A percentile compares a stretch with the other conserved stretches of the same genome.
Conservation (phyloP, 2,888 invertebrate genomes). For the Acleris holmiana region DNA sequence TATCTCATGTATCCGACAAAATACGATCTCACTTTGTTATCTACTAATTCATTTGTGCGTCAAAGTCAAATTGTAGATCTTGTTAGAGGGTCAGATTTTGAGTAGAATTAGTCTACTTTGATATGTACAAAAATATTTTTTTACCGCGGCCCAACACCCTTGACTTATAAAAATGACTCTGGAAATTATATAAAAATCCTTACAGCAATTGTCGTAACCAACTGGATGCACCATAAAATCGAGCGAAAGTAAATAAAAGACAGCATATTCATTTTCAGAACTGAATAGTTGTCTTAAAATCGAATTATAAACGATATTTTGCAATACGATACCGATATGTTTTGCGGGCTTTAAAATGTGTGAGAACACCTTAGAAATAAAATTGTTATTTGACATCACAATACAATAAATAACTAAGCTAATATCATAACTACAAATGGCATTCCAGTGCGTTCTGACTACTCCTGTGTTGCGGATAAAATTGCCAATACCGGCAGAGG, state of each 20-base stretch:
- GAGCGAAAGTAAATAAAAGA: neutral
- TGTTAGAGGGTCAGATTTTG: neutral
- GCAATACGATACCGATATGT: neutral
- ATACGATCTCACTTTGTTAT: too few relatives aligned
- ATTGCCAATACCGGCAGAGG: constrained; percentile 19
- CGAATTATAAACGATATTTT: neutral
- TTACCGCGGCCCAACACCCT: too few relatives aligned
- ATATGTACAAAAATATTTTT: too few relatives aligned
- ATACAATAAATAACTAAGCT: constrained; percentile 64
- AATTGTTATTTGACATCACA: constrained; percentile 38
- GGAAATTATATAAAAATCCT: neutral
- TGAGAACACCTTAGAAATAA: constrained; percentile 29
- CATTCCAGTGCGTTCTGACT: constrained; percentile 30
- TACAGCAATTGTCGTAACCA: neutral
- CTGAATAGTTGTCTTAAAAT: neutral
- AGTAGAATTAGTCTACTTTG: neutral
- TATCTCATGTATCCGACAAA: too few relatives aligned
- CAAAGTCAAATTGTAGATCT: neutral
- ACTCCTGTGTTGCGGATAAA: constrained; percentile 9
- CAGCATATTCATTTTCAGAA: neutral
- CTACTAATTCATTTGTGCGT: neutral
- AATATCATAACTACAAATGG: constrained; percentile 40
- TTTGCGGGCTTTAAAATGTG: constrained; percentile 11
- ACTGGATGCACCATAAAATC: constrained; percentile 1
- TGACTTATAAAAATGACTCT: too few relatives aligned